These are phyloP conservation scores for Moxostoma hubbsi DNA, from an alignment of 2,797 vertebrate species.

Conservation along the genomic window DNA sequence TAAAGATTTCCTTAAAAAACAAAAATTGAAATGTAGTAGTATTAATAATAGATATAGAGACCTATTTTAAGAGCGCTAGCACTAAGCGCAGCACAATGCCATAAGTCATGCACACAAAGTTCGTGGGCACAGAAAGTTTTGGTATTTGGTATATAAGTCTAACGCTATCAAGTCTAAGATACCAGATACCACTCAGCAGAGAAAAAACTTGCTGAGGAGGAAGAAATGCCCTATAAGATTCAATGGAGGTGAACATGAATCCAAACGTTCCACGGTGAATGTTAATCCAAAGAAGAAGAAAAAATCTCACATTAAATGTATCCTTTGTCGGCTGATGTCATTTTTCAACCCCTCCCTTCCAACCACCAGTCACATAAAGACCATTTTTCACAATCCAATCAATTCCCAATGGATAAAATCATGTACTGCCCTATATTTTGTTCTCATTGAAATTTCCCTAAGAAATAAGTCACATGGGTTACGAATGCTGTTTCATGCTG, in stretches of 20 bases:
- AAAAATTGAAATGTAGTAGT: no score
- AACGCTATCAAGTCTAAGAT: conserved; percentile 49
- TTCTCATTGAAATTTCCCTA: not conserved
- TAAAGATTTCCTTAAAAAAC: no score
- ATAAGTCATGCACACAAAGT: no score
- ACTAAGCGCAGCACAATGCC: no score
- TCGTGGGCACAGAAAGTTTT: no score
- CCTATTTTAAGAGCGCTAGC: no score
- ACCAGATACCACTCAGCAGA: conserved; percentile 48
- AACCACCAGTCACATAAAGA: conserved; percentile 14
- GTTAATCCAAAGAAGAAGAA: not conserved
- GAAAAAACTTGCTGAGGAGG: conserved; percentile 64
- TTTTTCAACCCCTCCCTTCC: conserved; percentile 11
- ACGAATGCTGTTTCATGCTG: not conserved
- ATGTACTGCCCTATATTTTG: not conserved
- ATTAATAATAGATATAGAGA: no score
- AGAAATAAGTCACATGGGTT: not conserved
- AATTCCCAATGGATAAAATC: not conserved
- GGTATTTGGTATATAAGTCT: conserved; percentile 61
- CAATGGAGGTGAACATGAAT: not conserved
- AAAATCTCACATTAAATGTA: no score
- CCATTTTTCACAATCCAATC: not conserved
- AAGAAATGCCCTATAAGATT: conserved; percentile 47
- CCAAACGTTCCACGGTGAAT: not conserved
- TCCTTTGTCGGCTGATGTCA: conserved; percentile 6